Evolutionary conservation across 2,113 vertebrate species (phyloP).

Genomic region (Dryoscopus gambensis): DNA sequence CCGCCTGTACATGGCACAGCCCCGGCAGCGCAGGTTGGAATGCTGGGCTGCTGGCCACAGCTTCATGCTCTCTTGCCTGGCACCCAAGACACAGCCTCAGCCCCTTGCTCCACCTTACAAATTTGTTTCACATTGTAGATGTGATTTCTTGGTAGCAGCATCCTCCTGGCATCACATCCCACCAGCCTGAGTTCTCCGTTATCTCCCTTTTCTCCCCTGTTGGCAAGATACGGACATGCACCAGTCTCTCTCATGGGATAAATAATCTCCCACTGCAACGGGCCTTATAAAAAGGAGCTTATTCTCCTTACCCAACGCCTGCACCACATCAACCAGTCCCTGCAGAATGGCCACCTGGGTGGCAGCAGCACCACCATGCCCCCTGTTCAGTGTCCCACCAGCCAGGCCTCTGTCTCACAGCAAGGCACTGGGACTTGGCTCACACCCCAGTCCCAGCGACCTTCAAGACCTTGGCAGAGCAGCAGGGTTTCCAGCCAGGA

Average conservation of each 20-base stretch:
- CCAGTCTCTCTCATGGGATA: neutral
- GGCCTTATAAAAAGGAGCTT: neutral
- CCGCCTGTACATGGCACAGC: neutral
- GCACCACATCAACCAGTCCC: neutral
- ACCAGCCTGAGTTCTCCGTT: neutral
- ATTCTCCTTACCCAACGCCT: neutral
- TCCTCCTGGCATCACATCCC: neutral
- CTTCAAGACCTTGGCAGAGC: neutral
- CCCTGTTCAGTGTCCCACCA: neutral
- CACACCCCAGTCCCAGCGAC: neutral
- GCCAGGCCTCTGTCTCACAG: too few species aligned
- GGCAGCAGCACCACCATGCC: neutral
- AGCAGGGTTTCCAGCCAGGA: neutral
- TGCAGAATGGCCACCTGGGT: neutral
- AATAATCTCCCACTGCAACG: neutral
- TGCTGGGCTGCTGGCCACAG: fast-evolving
- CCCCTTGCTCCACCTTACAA: neutral
- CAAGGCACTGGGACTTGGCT: neutral
- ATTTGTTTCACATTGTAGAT: neutral
- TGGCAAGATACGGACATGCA: fast-evolving
- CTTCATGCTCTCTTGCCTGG: neutral
- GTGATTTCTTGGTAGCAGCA: neutral
- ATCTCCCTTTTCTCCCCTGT: neutral
- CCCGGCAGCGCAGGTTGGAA: fast-evolving
- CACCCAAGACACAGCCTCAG: neutral